Evolutionary conservation across 2,113 vertebrate genomes (phyloP), one percentile per base, ranked within the genome.

Genomic region (Eptesicus fuscus): DNA sequence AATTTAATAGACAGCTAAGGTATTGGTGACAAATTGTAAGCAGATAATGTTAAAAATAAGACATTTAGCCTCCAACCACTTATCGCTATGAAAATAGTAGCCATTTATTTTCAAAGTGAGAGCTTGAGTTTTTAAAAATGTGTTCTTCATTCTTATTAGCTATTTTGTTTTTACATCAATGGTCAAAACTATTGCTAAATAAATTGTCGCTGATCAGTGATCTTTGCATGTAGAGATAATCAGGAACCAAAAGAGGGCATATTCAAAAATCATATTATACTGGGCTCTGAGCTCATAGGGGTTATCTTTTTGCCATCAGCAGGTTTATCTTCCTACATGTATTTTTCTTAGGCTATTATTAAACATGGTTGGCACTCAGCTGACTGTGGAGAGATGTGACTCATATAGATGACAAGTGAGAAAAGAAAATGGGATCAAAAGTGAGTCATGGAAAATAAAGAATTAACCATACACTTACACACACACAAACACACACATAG

Each of bases 21-120:
- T 83, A 85, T 35, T 91, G 86, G 73, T 90, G 67, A 94, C 37
- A 94, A 90, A 94, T 32, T 84, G 73, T 82, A 82, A 90, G 30
- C 56, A 94, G 84, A 92, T 84, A 94, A 90, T 79, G 63, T 97
- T 63, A 94, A 96, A 96, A 32, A 59, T 35, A 93, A 95, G 71
- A 90, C 30, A 83, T 84, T 97, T 90, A 92, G 77, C 67, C 69
- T 96, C 51, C 30, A 83, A 92, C 56, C 25, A 59, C 37, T 74
- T 79, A 93, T 18, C 84, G 32, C 87, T 40, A 88, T 94, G 61
- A 87, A 82, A 91, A 96, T 32, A 92, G 32, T 16, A 71, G 25
- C n/a, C 67, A 90, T 79, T 88, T 91, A 74, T 83, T 94, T 95
- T 93, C 74, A 95, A 82, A 96, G 84, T 44, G 42, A 83, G 61